phyloP scores from a whole-genome alignment of 1,140 invertebrate genomes.

The Chrysoperla carnea region DNA sequence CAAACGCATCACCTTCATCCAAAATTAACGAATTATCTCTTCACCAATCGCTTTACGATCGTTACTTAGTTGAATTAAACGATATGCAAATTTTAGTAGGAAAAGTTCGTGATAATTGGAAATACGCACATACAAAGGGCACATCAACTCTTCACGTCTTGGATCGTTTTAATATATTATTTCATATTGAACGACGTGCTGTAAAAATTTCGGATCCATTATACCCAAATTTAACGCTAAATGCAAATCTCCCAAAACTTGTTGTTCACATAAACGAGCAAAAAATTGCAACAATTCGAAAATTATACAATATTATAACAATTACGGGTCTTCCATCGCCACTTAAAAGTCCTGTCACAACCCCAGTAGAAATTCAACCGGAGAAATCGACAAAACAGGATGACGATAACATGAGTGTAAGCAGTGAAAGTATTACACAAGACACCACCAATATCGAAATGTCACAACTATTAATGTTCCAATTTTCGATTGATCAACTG shows the following conservation, averaged over 20 bases:
- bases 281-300: constrained; percentile 47
- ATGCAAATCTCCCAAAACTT: constrained; percentile 69
- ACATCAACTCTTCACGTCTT: constrained; percentile 72
- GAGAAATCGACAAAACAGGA: background rate
- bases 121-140: constrained; percentile 64
- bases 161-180: constrained; percentile 77
- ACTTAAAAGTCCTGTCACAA: constrained; percentile 14
- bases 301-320: constrained; percentile 24
- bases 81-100: constrained; percentile 81
- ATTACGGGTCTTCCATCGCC: constrained; percentile 25
- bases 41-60: constrained; percentile 61
- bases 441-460: constrained; percentile 11
- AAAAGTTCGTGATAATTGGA: constrained; percentile 76
- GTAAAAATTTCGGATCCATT: constrained; percentile 68
- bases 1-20: constrained; percentile 7
- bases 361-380: background rate
- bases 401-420: constrained; percentile 5
- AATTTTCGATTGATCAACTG: constrained; percentile 78
- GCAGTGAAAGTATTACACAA: background rate
- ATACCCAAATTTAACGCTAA: constrained; percentile 65
- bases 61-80: constrained; percentile 66
- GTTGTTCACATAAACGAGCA: constrained; percentile 81
- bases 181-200: constrained; percentile 65
- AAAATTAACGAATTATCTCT: constrained; percentile 40
- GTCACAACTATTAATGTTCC: constrained; percentile 59